A percentile compares a stretch with the other conserved stretches of the same genome.
These are phyloP conservation scores for Sebastiscus albofasciatus DNA, from an alignment of 2,797 vertebrate species.

Conservation along the genomic window DNA sequence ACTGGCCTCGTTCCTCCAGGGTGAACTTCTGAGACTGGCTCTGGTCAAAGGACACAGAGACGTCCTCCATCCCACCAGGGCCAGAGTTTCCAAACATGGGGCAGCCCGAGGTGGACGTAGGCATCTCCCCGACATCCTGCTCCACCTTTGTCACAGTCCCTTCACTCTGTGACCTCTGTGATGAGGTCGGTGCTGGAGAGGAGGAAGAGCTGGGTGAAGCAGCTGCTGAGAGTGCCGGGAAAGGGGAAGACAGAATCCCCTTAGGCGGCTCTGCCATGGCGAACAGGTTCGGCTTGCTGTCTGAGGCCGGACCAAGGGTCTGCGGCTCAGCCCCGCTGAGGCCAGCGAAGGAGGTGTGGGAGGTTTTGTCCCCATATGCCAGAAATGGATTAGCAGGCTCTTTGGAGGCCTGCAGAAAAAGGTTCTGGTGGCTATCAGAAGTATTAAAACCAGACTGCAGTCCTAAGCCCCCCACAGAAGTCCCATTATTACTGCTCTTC, in stretches of 20 bases:
- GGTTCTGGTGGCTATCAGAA: slow-evolving; percentile 93
- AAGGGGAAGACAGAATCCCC: slow-evolving; percentile 85
- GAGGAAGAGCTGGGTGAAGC: slow-evolving; percentile 73
- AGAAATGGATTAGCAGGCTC: slow-evolving; percentile 95
- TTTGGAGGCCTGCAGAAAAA: slow-evolving; percentile 95
- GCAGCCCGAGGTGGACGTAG: slow-evolving; percentile 80
- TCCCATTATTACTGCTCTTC: slow-evolving; percentile 71
- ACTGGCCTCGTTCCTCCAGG: slow-evolving; percentile 92
- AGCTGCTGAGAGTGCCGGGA: slow-evolving; percentile 75
- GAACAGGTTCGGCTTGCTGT: slow-evolving; percentile 92
- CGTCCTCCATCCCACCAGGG: slow-evolving; percentile 76
- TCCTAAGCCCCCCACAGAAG: slow-evolving; percentile 64
- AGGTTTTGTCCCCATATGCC: slow-evolving; percentile 89
- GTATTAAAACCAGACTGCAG: slow-evolving; percentile 83
- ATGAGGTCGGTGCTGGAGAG: slow-evolving; percentile 65
- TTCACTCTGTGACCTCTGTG: slow-evolving; percentile 83
- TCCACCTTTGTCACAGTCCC: slow-evolving; percentile 85
- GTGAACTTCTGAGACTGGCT: slow-evolving; percentile 91
- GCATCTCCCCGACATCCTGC: slow-evolving; percentile 81
- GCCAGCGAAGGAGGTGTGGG: slow-evolving; percentile 88
- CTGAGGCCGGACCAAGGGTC: slow-evolving; percentile 66
- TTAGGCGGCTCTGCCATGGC: slow-evolving; percentile 93
- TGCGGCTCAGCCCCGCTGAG: slow-evolving; percentile 68
- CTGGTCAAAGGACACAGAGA: slow-evolving; percentile 87
- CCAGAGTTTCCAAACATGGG: slow-evolving; percentile 77